Evolutionary conservation across 2,797 vertebrate genomes (phyloP).

Genomic region (Manis pentadactyla): DNA sequence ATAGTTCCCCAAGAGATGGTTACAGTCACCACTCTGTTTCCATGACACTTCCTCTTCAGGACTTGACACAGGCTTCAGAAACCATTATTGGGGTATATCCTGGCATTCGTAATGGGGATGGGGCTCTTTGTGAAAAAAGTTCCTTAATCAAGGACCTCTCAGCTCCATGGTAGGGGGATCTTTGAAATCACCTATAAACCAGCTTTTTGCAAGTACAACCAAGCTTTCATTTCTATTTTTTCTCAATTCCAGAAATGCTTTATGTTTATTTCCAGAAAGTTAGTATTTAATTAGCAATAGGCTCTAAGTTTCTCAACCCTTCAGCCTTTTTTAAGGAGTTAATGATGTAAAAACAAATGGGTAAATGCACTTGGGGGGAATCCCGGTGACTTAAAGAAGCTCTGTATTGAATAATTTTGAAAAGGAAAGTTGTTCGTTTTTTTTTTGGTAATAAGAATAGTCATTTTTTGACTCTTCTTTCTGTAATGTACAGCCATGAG

Average conservation of each 20-base stretch:
- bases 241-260: background rate
- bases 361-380: background rate
- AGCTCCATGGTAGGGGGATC: background rate
- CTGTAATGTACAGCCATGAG: background rate
- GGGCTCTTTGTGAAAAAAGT: background rate
- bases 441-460: background rate
- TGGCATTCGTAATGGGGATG: background rate
- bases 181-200: background rate
- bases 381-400: background rate
- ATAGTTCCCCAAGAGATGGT: background rate
- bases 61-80: background rate
- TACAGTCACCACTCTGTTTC: background rate
- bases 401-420: background rate
- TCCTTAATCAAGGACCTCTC: background rate
- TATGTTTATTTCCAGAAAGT: conserved; percentile 17
- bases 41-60: background rate
- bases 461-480: background rate
- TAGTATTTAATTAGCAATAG: background rate
- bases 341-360: background rate
- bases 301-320: background rate
- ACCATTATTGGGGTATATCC: background rate
- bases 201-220: background rate
- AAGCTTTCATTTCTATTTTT: conserved; percentile 16
- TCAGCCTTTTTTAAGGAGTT: background rate
- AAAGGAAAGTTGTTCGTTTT: background rate